Evolutionary conservation across 2,888 invertebrate genomes (phyloP).

Genomic region (Clanis bilineata): DNA sequence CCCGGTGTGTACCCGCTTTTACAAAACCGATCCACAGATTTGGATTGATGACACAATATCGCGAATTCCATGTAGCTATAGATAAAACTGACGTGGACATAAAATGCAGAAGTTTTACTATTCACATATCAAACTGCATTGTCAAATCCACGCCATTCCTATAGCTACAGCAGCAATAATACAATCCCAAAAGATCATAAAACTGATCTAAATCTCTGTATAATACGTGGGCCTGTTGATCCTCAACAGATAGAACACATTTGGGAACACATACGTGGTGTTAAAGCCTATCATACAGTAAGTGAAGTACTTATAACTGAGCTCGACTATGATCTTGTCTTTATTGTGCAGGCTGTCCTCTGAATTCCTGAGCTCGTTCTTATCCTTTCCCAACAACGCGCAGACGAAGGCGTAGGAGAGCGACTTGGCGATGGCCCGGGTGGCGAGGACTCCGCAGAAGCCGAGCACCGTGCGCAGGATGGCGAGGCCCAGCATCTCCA

Average conservation of each 20-base stretch:
- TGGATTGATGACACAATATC: too few relatives aligned
- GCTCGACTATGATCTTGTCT: slow-evolving; percentile 89
- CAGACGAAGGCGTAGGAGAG: slow-evolving; percentile 87
- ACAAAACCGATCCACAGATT: too few relatives aligned
- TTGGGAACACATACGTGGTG: slow-evolving; percentile 89
- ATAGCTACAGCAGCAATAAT: not conserved
- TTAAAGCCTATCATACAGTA: slow-evolving; percentile 91
- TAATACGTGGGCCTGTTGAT: slow-evolving; percentile 93
- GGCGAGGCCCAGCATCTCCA: slow-evolving; percentile 85
- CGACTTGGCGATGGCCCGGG: slow-evolving; percentile 86
- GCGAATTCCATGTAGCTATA: too few relatives aligned
- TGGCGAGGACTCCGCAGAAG: slow-evolving; percentile 87
- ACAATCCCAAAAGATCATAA: not conserved
- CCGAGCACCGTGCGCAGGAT: slow-evolving; percentile 89
- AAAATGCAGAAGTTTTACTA: too few relatives aligned
- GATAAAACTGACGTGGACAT: too few relatives aligned
- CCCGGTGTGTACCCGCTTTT: too few relatives aligned
- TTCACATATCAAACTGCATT: too few relatives aligned
- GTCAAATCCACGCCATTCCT: too few relatives aligned
- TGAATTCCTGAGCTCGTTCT: slow-evolving; percentile 84
- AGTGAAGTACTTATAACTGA: slow-evolving; percentile 91
- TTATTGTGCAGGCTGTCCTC: slow-evolving; percentile 85
- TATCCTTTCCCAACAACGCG: slow-evolving; percentile 85
- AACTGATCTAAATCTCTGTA: slow-evolving; percentile 86
- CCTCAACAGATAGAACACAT: slow-evolving; percentile 87